Evolutionary conservation across 1,140 invertebrate genomes (phyloP), one percentile per base, ranked within the genome.

Genomic region (Parasteatoda tepidariorum): DNA sequence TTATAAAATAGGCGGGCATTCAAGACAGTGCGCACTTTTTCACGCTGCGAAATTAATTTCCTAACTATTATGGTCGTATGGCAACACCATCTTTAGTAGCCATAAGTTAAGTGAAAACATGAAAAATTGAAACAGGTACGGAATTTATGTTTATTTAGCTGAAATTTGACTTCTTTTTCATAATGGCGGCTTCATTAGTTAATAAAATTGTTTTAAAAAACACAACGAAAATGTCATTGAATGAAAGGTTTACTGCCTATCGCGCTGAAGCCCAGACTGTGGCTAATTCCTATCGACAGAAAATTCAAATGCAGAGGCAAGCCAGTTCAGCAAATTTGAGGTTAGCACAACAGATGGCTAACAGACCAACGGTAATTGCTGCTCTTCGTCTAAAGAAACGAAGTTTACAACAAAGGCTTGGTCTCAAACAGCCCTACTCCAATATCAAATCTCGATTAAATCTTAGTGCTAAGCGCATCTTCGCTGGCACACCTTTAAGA

Each of bases 321-420:
- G 89, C 89, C 18, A 88, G 89, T 0, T 87, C 87, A 6, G 88
- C 88, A 83, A 91, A 91, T 85, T 85, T 89, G 15, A 87, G 90
- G 28, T 87, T 91, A 15, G 90, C 90, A 4, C 89, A 89, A 79
- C 90, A 91, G 85, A 90, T 91, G 90, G 90, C 90, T 54, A 89
- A 90, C 74, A 87, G 90, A 79, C 90, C 90, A 9, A 87, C 89
- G 28, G 89, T 91, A 1, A 87, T 89, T 71, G 88, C 89, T n/a
- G 90, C 90, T 59, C 85, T 91, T 24, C 88, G 87, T 82, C 59
- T 89, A 3, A 90, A 89, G 76, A 88, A 89, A 85, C 84, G 75
- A 74, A 88, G 86, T 41, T 67, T 90, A 24, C 87, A 88, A 68
- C 89, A 90, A 75, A 85, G 89, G 38, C 85, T 90, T n/a, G 89